These are phyloP conservation scores for Meghimatium bilineatum DNA, from an alignment of 2,888 invertebrate genomes.

Conservation along the genomic window DNA sequence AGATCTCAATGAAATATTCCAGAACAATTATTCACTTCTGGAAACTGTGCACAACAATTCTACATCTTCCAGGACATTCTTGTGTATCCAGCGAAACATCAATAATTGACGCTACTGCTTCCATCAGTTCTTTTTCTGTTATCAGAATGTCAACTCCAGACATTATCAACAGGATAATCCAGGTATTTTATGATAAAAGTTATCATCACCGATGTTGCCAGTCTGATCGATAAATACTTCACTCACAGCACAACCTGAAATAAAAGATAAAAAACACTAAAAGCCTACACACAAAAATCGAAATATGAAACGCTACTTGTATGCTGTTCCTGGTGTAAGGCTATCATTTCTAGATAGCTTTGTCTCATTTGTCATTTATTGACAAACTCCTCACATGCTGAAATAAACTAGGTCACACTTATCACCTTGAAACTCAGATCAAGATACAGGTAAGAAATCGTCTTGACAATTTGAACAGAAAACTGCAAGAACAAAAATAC, in stretches of 20 bases:
- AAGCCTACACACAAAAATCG: not conserved
- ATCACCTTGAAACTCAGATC: not conserved
- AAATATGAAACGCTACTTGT: not conserved
- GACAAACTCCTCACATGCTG: not conserved
- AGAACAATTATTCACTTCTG: too few species aligned
- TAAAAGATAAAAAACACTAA: not conserved
- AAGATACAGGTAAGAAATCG: not conserved
- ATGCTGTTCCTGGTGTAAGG: not conserved
- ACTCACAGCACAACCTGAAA: not conserved
- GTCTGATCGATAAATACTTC: not conserved
- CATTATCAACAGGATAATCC: not conserved
- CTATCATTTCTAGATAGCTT: not conserved
- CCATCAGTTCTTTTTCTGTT: not conserved
- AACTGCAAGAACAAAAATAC: too few species aligned
- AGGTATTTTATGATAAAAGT: not conserved
- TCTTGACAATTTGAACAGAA: too few species aligned
- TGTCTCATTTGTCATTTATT: conserved; percentile 5
- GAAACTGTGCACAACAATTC: not conserved
- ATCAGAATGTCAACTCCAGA: not conserved
- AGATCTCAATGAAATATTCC: too few species aligned
- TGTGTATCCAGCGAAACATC: not conserved
- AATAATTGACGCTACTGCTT: not conserved
- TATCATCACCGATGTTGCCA: not conserved
- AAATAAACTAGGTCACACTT: not conserved
- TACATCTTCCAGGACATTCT: not conserved